Evolutionary conservation across 2,888 invertebrate genomes (phyloP).

Genomic region (Ormyrus nitidulus): DNA sequence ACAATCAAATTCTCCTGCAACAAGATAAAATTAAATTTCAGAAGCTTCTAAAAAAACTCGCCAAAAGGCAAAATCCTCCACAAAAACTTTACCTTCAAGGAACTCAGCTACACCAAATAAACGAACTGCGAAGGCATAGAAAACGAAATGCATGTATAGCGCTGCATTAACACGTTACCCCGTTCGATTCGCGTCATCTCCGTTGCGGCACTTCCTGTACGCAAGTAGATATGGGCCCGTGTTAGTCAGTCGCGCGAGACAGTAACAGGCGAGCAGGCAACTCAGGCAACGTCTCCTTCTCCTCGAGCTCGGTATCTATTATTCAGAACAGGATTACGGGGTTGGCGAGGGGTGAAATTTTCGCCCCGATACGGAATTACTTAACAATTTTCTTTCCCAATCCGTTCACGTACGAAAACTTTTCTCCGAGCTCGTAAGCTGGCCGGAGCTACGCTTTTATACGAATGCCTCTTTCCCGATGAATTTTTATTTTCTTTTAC

Average conservation of each 20-base stretch:
- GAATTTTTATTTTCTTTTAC: too few relatives aligned
- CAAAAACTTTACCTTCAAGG: too few relatives aligned
- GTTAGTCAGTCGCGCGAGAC: background rate
- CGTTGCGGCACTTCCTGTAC: background rate
- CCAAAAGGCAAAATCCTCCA: too few relatives aligned
- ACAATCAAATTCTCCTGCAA: too few relatives aligned
- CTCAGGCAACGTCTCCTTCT: background rate
- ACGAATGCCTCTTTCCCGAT: too few relatives aligned
- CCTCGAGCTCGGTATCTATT: constrained; percentile 18
- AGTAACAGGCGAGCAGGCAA: too few relatives aligned
- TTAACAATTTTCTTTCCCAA: constrained; percentile 22
- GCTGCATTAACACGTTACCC: constrained; percentile 16
- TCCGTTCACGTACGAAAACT: constrained; percentile 18
- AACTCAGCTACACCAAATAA: background rate
- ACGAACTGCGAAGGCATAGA: background rate
- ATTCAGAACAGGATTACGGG: constrained; percentile 38
- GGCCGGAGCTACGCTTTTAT: background rate
- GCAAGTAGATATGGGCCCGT: background rate
- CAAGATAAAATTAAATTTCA: too few relatives aligned
- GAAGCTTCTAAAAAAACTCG: too few relatives aligned
- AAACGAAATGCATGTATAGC: background rate
- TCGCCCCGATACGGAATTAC: constrained; percentile 15
- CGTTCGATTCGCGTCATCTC: background rate
- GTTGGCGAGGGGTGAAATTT: constrained; percentile 29
- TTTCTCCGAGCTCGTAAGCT: constrained; percentile 8